Conservation (phyloP, 2,113 vertebrate genomes). For the Pontoporia blainvillei region DNA sequence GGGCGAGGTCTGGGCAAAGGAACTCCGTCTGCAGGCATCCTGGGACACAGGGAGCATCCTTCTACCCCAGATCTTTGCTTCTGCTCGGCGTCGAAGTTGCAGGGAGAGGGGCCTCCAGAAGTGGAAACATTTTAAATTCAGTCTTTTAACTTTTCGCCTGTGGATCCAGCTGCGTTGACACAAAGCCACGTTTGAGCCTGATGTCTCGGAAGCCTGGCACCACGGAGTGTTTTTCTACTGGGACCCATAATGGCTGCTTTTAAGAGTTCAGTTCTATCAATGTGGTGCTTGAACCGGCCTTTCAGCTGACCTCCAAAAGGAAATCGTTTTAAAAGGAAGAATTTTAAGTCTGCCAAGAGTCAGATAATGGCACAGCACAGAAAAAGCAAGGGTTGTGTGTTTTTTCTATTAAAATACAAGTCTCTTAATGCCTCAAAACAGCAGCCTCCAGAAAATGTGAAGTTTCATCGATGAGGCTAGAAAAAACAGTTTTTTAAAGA, state of each 20-base stretch:
- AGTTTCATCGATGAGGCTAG: slow-evolving; percentile 10
- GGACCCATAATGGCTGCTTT: slow-evolving; percentile 73
- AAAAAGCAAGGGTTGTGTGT: slow-evolving; percentile 76
- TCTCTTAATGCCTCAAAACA: slow-evolving; percentile 42
- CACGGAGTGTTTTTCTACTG: slow-evolving; percentile 71
- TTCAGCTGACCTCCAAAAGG: slow-evolving; percentile 81
- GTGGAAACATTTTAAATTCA: slow-evolving; percentile 74
- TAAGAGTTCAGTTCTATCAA: slow-evolving; percentile 76
- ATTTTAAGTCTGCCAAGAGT: slow-evolving; percentile 79
- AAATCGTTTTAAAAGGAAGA: slow-evolving; percentile 83
- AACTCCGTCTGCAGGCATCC: not conserved
- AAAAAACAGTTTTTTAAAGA: slow-evolving; percentile 32
- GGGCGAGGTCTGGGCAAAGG: not conserved
- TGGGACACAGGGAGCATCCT: not conserved
- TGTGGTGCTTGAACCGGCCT: slow-evolving; percentile 76
- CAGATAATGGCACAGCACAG: slow-evolving; percentile 70
- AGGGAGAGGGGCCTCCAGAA: slow-evolving; percentile 70
- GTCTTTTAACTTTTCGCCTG: slow-evolving; percentile 73
- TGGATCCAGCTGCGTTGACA: slow-evolving; percentile 84
- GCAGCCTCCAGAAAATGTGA: slow-evolving; percentile 54
- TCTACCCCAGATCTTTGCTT: not conserved
- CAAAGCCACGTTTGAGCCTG: slow-evolving; percentile 82
- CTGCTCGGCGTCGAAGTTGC: not conserved
- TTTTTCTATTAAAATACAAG: slow-evolving; percentile 71
- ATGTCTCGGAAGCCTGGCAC: slow-evolving; percentile 81